Evolutionary conservation across 2,888 invertebrate genomes (phyloP), one percentile per base, ranked within the genome.

Genomic region (Drosophila mettleri): DNA sequence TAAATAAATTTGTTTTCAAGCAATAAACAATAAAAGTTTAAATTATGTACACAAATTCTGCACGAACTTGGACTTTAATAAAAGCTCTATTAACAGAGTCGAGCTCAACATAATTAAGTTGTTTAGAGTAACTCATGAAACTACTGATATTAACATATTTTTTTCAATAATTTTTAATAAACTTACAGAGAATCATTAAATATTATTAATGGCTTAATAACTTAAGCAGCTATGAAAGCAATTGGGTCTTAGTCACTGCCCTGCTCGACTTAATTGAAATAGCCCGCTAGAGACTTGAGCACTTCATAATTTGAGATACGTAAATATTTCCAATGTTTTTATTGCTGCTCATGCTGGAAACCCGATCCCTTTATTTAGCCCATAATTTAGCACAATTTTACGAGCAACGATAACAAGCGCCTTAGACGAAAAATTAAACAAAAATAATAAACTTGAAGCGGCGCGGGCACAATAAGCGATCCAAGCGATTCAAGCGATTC

Each of bases 391-490:
- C 22, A 31, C 55, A 57, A 62, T 53, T 74, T 75, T 75, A 67
- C 48, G 76, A 62, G 59, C 52, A 71, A 54, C 55, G 46, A 53
- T 41, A 74, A 75, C 62, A 62, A 71, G 60, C 61, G 75, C 62
- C 66, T 70, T 43, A 69, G 74, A 61, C 38, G 52, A 70, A 59
- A 67, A 74, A 53, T 52, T 45, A 71, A 72, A 58, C 39, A 57
- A 62, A 70, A 79, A 84, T 81, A 79, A 84, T 81, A 84, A 86
- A 80, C 82, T 80, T 73, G 74, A 81, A 81, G 71, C 60, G 39
- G 69, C 74, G 66, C 71, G 66, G 69, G 20, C 59, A 34, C 48
- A 67, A 48, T 27, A 57, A 49, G 29, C 24, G 64, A 74, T 63
- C 58, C 54, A 64, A 63, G 3, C 54, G 70, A 61, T 61, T 65